A percentile compares a stretch with the other conserved stretches of the same genome.
phyloP scores from a whole-genome alignment of 2,797 vertebrate species.

The Pseudotriccus pelzelni region DNA sequence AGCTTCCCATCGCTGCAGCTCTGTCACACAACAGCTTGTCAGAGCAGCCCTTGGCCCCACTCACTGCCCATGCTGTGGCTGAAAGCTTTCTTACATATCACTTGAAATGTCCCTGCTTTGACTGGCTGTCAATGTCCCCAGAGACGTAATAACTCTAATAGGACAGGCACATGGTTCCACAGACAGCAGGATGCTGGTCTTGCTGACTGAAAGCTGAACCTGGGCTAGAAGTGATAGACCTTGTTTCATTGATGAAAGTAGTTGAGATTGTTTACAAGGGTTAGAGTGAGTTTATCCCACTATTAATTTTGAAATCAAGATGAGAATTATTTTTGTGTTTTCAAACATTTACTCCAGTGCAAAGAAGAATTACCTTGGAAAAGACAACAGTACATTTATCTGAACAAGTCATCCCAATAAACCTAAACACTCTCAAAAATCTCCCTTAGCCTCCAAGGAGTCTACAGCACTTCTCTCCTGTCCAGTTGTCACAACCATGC shows the following conservation, averaged over 20 bases:
- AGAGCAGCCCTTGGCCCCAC: background rate
- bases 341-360: background rate
- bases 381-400: background rate
- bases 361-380: background rate
- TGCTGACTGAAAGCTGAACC: background rate
- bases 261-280: background rate
- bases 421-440: background rate
- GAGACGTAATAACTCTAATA: background rate
- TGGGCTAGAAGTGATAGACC: background rate
- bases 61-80: background rate
- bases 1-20: background rate
- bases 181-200: background rate
- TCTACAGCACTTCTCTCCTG: background rate
- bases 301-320: background rate
- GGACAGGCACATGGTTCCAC: background rate
- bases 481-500: background rate
- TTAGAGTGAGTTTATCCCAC: background rate
- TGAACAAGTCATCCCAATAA: background rate
- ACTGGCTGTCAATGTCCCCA: background rate
- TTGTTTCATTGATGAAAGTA: background rate
- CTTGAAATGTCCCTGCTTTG: background rate
- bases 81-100: background rate
- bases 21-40: background rate
- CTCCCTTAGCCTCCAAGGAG: background rate
- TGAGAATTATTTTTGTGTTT: background rate